Conservation (phyloP, 92 coral and sea anemone genomes). For the Porites divaricata region DNA sequence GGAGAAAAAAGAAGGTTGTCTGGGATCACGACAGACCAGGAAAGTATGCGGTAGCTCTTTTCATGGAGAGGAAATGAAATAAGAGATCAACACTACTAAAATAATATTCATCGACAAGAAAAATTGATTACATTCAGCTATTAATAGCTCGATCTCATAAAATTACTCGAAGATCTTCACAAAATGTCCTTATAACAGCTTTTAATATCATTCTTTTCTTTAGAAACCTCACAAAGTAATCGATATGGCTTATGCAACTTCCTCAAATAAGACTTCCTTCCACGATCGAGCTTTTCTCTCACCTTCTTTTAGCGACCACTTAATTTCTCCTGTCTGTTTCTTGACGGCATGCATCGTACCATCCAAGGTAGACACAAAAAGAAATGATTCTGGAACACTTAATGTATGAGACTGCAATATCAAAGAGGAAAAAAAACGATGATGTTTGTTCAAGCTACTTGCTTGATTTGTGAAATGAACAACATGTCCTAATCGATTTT, state of each 20-base stretch:
- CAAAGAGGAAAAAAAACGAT: constrained; percentile 5
- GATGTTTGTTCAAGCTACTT: neutral
- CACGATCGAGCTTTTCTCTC: neutral
- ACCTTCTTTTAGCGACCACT: constrained; percentile 99
- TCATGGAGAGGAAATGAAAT: constrained; percentile 22
- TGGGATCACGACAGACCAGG: neutral
- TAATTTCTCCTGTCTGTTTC: constrained; percentile 91
- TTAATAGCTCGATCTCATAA: neutral
- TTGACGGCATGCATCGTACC: constrained; percentile 97
- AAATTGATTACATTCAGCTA: neutral
- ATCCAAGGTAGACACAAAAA: constrained; percentile 96
- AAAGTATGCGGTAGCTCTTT: neutral
- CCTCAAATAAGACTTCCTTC: neutral
- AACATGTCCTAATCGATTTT: constrained; percentile 6
- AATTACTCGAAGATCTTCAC: neutral
- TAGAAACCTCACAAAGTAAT: neutral
- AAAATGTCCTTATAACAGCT: neutral
- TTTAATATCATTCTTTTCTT: neutral
- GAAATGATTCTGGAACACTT: constrained; percentile 92
- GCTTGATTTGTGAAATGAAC: neutral
- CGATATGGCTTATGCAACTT: constrained; percentile 1
- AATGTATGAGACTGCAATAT: constrained; percentile 73
- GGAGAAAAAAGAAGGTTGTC: neutral
- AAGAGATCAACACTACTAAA: neutral
- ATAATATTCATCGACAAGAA: neutral